Base-by-base conservation (phyloP, 1,140 invertebrate genomes). In the Eurytemora carolleeae region DNA sequence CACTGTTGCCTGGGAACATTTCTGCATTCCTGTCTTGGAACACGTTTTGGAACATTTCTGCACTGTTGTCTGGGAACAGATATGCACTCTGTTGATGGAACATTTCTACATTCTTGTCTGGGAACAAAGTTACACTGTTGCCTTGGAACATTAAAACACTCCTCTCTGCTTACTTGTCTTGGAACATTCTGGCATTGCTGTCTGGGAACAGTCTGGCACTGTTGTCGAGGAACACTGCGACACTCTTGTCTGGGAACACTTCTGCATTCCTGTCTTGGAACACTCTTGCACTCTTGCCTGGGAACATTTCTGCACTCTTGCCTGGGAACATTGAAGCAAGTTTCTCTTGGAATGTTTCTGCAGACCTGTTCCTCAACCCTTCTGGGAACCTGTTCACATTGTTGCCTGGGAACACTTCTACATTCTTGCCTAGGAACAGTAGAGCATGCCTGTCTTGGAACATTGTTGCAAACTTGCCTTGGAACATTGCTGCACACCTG, bases 101-200 rank as follows among this genome's bases (percentile, higher is more conserved):
- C 56, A 7, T 57, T 20, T 57, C 24, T 20, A 23, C 56, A 57
- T 2, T 61, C 21, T 61, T 61, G 59, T 2, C 52, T 53, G n/a
- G 59, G 59, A 24, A 61, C 59, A 53, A 17, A 21, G 19, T 18
- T 17, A 53, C 59, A 61, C 24, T 61, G 18, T 61, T 61, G 59
- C 24, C 53, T n/a, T 20, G 59, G 18, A 12, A 54, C 52, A 15
- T n/a, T 55, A n/a, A n/a, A n/a, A n/a, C n/a, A n/a, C 7, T 61
- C 18, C 59, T 61, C 44, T 18, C 59, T 55, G 17, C 20, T 21
- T 16, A 61, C 59, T 61, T 61, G 59, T 55, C 26, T 53, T 18
- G 59, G 44, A 1, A 61, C 59, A 19, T 61, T 20, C 3, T 61
- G 22, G 52, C 59, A 61, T 21, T 61, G 59, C 16, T 61, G 22